A percentile compares a stretch with the other conserved stretches of the same genome.
Conservation (phyloP, 2,888 invertebrate genomes). For the Seladonia tumulorum region DNA sequence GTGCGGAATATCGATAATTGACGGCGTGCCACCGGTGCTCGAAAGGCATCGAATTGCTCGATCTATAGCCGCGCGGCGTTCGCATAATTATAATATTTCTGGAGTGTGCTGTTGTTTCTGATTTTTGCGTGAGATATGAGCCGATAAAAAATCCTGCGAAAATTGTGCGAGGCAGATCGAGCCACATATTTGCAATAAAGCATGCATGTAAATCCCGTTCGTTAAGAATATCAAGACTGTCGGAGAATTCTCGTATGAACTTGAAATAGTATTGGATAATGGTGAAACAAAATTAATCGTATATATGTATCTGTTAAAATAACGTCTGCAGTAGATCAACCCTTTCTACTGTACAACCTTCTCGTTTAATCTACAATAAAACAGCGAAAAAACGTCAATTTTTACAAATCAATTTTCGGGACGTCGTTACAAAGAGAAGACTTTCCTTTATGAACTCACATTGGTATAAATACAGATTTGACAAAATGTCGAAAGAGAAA, state of each 20-base stretch:
- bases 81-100: neutral
- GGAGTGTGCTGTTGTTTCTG: neutral
- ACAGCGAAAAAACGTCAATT: neutral
- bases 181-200: neutral
- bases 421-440: neutral
- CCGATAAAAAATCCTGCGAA: neutral
- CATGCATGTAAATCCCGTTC: neutral
- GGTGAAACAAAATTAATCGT: neutral
- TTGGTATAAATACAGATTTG: neutral
- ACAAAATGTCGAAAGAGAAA: neutral
- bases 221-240: neutral
- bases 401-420: neutral
- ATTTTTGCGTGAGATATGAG: neutral
- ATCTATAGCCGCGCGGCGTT: neutral
- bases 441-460: neutral
- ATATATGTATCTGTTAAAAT: neutral
- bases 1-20: neutral
- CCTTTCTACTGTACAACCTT: neutral
- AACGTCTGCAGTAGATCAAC: neutral
- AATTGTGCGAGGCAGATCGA: neutral
- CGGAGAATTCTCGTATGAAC: too few species aligned
- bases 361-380: neutral
- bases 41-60: neutral
- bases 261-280: neutral
- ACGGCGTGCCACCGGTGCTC: neutral